These are phyloP conservation scores for Amphipoea lucens DNA, from an alignment of 2,888 invertebrate species.

Conservation along the genomic window DNA sequence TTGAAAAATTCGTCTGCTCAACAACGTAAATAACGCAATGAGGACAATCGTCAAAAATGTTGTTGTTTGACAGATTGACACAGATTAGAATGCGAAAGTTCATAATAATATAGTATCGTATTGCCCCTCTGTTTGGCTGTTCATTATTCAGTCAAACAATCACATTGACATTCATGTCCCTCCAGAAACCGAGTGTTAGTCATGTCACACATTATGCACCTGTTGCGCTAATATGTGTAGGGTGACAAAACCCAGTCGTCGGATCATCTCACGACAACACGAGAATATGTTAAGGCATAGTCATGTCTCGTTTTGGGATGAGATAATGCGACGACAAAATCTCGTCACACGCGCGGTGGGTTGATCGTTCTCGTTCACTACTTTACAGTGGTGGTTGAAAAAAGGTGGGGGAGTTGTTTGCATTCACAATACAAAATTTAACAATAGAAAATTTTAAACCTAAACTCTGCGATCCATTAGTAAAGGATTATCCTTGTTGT, in stretches of 20 bases:
- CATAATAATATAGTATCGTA: neutral
- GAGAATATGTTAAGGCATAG: neutral
- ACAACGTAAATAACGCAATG: neutral
- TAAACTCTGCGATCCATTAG: too few species aligned
- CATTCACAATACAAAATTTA: too few species aligned
- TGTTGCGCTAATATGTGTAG: neutral
- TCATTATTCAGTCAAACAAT: neutral
- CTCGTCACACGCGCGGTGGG: neutral
- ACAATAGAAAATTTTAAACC: too few species aligned
- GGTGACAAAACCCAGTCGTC: neutral
- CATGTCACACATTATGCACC: neutral
- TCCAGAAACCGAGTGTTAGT: neutral
- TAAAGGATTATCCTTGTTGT: too few species aligned
- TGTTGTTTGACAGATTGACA: neutral
- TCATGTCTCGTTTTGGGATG: neutral
- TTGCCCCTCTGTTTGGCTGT: neutral
- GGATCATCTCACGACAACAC: neutral
- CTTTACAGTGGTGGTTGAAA: too few species aligned
- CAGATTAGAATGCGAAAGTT: neutral
- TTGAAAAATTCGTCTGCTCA: neutral
- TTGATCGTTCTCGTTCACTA: neutral
- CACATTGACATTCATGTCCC: neutral
- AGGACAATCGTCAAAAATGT: neutral
- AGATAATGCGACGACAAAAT: neutral
- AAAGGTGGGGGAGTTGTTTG: too few species aligned